Evolutionary conservation across 2,113 vertebrate species (phyloP).

Genomic region (Brevimyrus niger): DNA sequence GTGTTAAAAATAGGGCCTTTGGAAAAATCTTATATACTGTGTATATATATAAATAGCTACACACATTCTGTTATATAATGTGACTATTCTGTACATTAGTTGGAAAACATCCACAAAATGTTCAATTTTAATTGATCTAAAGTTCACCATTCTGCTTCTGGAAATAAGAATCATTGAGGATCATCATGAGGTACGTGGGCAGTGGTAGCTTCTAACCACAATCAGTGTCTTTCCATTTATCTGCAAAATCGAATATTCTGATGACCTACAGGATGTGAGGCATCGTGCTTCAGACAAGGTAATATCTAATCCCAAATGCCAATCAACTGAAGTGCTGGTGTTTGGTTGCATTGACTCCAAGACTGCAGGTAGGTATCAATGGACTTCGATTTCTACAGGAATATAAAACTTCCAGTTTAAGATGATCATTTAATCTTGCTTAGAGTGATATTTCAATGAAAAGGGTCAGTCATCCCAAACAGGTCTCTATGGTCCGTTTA

Average conservation of each 20-base stretch:
- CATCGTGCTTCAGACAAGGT: not conserved
- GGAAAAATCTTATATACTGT: not conserved
- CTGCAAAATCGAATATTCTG: not conserved
- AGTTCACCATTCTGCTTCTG: not conserved
- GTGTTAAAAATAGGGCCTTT: not conserved
- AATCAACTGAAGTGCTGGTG: not conserved
- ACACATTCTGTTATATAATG: not conserved
- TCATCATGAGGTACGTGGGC: not conserved
- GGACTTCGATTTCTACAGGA: not conserved
- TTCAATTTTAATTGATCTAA: slow-evolving; percentile 8
- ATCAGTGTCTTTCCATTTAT: not conserved
- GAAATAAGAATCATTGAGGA: not conserved
- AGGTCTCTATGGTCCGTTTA: not conserved
- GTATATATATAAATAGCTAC: not conserved
- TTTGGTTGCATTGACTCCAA: not conserved
- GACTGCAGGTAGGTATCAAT: not conserved
- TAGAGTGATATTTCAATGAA: not conserved
- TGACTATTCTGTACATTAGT: not conserved
- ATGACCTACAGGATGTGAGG: not conserved
- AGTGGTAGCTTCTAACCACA: not conserved
- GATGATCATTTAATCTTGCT: not conserved
- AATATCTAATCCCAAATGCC: not conserved
- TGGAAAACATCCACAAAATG: not conserved
- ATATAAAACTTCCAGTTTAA: not conserved
- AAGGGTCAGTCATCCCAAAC: not conserved